Evolutionary conservation across 2,797 vertebrate genomes (phyloP).

Genomic region (Gymnothorax reevesii): DNA sequence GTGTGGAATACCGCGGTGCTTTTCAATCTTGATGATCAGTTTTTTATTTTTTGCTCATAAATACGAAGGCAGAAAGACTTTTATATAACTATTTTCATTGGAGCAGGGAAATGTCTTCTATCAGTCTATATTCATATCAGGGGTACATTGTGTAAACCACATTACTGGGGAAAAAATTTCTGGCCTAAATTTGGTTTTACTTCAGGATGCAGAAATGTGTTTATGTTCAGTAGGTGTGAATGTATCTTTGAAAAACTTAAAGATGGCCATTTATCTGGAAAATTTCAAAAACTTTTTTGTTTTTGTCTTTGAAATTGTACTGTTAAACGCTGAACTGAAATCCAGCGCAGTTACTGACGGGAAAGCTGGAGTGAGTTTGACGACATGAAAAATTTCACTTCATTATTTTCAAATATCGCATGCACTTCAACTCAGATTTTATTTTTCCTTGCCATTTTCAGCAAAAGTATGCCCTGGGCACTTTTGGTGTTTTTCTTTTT

Average conservation of each 20-base stretch:
- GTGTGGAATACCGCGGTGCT: conserved; percentile 41
- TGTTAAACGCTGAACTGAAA: conserved; percentile 38
- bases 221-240: conserved; percentile 43
- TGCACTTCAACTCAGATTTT: conserved; percentile 20
- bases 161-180: conserved; percentile 42
- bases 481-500: background rate
- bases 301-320: conserved; percentile 42
- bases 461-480: conserved; percentile 14
- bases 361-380: conserved; percentile 38
- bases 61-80: conserved; percentile 41
- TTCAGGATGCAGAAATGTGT: conserved; percentile 38
- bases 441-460: conserved; percentile 7
- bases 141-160: conserved; percentile 22
- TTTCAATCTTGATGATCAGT: conserved; percentile 48
- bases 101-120: conserved; percentile 45
- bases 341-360: conserved; percentile 25
- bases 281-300: conserved; percentile 45
- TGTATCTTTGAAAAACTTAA: conserved; percentile 49
- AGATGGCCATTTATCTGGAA: conserved; percentile 57
- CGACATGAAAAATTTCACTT: background rate
- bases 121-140: conserved; percentile 29
- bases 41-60: conserved; percentile 44
- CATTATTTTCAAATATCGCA: background rate
- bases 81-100: conserved; percentile 42
- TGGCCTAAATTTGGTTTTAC: conserved; percentile 47